Evolutionary conservation across 2,888 invertebrate species (phyloP), one percentile per base, ranked within the genome.

Genomic region (Melanargia galathea): DNA sequence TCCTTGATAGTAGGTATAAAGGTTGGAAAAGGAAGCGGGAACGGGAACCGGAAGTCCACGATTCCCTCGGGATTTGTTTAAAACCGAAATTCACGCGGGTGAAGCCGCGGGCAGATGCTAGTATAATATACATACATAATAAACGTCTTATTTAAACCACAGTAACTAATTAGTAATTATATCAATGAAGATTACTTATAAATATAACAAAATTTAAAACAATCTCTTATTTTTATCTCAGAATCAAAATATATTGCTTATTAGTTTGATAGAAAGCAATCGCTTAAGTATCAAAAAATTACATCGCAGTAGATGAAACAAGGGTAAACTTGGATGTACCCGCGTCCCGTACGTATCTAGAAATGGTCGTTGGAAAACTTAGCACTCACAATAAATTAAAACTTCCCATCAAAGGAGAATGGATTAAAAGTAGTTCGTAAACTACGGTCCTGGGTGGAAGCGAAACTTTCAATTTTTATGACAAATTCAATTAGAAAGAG

Each of bases 391-490:
- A 87, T 90, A 89, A 90, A 90, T 91, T 90, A 90, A 82, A 89
- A 90, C 83, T 87, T 87, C 82, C 85, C 80, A 87, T 80, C 85
- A 82, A 84, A 84, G 80, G 81, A 83, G 87, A 90, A 88, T 88
- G 87, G 89, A 90, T 90, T 91, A 87, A 89, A 90, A 86, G 87
- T 88, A 90, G 83, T 86, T 83, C 71, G 82, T 76, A 74, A 83
- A 87, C 82, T 86, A 81, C 80, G 82, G 81, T 82, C 81, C 82
- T 52, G 52, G 30, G 20, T 52, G 81, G 83, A 75, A 83, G 81
- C 78, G 81, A 84, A 89, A 90, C 87, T 90, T 90, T 86, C 84
- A 89, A 88, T 90, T 90, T 90, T 90, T 91, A 90, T 90, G 88
- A 90, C 86, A 87, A 89, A 90, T 84, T 87, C 83, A 89, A 88